Evolutionary conservation across 1,140 invertebrate genomes (phyloP).

Genomic region (Heliconius nattereri): DNA sequence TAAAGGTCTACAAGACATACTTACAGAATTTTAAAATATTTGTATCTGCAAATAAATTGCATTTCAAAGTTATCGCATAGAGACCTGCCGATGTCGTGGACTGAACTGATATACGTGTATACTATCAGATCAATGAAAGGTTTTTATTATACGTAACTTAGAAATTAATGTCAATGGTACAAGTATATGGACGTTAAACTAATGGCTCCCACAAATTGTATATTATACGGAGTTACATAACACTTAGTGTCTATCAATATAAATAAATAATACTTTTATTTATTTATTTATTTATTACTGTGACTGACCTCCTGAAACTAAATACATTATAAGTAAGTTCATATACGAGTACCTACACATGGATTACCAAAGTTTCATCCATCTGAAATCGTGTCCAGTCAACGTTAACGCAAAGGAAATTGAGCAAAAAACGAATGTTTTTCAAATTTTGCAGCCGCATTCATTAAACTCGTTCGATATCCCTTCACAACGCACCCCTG

Average conservation of each 20-base stretch:
- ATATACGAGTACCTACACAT: not conserved
- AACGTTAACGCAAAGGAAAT: conserved; percentile 9
- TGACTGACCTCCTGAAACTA: too few relatives aligned
- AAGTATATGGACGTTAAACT: not conserved
- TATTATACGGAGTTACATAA: too few relatives aligned
- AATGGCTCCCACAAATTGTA: too few relatives aligned
- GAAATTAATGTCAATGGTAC: not conserved
- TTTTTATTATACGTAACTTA: not conserved
- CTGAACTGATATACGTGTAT: not conserved
- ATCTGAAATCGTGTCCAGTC: not conserved
- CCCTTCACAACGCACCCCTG: conserved; percentile 40
- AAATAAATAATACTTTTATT: too few relatives aligned
- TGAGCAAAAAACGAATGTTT: not conserved
- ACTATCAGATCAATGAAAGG: not conserved
- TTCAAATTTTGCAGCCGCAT: conserved; percentile 43
- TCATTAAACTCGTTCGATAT: conserved; percentile 44
- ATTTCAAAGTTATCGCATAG: not conserved
- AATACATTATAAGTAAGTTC: not conserved
- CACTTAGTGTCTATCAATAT: too few relatives aligned
- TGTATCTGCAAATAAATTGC: conserved; percentile 6
- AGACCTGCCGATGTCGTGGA: conserved; percentile 3
- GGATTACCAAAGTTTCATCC: too few relatives aligned
- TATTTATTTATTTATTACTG: too few relatives aligned
- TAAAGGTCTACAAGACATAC: not conserved
- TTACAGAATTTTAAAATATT: not conserved